Conservation (phyloP, 2,888 invertebrate genomes). For the Creontiades dilutus region DNA sequence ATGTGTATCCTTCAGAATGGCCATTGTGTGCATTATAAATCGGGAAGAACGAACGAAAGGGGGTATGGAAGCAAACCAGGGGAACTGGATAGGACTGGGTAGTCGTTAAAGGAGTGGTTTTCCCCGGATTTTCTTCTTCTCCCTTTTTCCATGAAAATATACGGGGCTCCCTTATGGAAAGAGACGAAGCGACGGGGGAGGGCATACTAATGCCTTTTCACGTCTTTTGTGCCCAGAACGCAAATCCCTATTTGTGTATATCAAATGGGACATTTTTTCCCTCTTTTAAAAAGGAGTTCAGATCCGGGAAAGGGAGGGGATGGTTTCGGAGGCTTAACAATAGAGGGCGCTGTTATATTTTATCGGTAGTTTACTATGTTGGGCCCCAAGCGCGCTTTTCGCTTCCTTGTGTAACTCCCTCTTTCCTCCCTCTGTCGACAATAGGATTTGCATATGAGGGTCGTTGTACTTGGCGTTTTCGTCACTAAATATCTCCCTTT, state of each 20-base stretch:
- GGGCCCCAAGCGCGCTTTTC: slow-evolving; percentile 64
- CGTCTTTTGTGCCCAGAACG: slow-evolving; percentile 74
- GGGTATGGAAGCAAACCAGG: not conserved
- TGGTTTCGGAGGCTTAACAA: slow-evolving; percentile 61
- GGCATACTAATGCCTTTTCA: slow-evolving; percentile 74
- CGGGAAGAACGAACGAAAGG: slow-evolving; percentile 49
- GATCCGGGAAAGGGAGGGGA: slow-evolving; percentile 11
- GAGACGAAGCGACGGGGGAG: slow-evolving; percentile 34
- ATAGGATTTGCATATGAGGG: slow-evolving; percentile 74
- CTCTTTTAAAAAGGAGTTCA: slow-evolving; percentile 66
- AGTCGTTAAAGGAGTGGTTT: slow-evolving; percentile 70
- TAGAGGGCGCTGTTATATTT: slow-evolving; percentile 75
- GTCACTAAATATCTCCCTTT: slow-evolving; percentile 68
- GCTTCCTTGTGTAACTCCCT: slow-evolving; percentile 56
- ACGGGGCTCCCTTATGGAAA: slow-evolving; percentile 32
- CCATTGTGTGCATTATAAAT: slow-evolving; percentile 68
- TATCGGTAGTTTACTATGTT: slow-evolving; percentile 75
- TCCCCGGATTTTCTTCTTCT: slow-evolving; percentile 67
- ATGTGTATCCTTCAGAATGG: slow-evolving; percentile 59
- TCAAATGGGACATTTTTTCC: slow-evolving; percentile 75
- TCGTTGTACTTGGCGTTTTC: slow-evolving; percentile 72
- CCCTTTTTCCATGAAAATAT: slow-evolving; percentile 54
- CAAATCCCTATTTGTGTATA: slow-evolving; percentile 75
- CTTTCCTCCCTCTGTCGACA: slow-evolving; percentile 66
- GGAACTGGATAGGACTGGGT: slow-evolving; percentile 37